phyloP scores from a whole-genome alignment of 2,113 vertebrate species.

The Raja brachyura region DNA sequence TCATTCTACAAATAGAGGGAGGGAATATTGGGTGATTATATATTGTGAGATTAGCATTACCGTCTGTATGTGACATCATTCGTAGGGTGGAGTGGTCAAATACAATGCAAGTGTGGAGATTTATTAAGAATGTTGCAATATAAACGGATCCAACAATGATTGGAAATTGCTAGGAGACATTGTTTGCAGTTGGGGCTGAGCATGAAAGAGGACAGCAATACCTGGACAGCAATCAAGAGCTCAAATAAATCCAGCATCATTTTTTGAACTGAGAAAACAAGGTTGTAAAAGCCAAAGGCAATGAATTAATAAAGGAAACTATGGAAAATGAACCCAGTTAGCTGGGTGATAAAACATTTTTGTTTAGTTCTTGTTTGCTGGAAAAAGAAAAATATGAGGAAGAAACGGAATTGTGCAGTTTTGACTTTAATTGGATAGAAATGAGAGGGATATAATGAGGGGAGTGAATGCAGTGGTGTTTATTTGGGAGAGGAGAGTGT shows the following conservation, averaged over 20 bases:
- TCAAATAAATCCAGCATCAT: background rate
- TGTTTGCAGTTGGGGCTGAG: background rate
- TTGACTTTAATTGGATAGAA: background rate
- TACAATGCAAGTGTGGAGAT: background rate
- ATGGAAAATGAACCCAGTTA: background rate
- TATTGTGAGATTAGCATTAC: constrained; percentile 1
- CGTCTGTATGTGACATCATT: background rate
- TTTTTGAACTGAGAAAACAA: constrained; percentile 2
- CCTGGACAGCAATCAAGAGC: background rate
- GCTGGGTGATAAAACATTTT: no score
- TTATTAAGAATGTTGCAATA: constrained; percentile 21
- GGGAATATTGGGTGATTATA: background rate
- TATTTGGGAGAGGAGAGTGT: background rate
- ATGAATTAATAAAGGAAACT: background rate
- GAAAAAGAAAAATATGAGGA: background rate
- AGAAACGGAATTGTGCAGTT: background rate
- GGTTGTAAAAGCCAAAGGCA: background rate
- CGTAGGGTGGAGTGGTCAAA: background rate
- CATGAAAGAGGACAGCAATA: background rate
- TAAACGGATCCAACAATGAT: constrained; percentile 3
- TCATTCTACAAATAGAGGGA: background rate
- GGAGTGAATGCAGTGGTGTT: background rate
- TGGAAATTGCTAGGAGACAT: background rate
- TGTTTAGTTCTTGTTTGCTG: background rate
- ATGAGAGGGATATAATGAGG: background rate